These are phyloP conservation scores for Brachyalestes nurse DNA, from an alignment of 2,797 vertebrate genomes.

Conservation along the genomic window DNA sequence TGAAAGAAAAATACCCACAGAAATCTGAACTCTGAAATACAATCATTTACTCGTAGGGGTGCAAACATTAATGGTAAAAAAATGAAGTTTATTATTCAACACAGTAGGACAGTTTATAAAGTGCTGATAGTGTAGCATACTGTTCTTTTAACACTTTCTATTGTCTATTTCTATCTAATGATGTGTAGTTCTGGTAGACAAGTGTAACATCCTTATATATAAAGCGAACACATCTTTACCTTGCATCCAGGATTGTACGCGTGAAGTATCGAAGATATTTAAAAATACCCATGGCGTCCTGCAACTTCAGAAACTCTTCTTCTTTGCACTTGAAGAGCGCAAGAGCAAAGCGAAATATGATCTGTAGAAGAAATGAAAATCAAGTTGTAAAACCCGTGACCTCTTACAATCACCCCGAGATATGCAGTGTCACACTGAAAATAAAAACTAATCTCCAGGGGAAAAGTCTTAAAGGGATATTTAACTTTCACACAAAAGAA, in stretches of 20 bases:
- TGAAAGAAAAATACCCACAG: slow-evolving; percentile 60
- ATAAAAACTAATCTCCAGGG: not conserved
- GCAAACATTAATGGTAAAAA: not conserved
- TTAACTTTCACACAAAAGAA: no score
- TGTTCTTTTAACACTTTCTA: not conserved
- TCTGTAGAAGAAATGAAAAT: slow-evolving; percentile 74
- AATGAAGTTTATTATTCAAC: not conserved
- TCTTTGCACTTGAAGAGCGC: slow-evolving; percentile 97
- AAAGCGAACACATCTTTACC: slow-evolving; percentile 71
- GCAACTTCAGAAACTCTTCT: slow-evolving; percentile 92
- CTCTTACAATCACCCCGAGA: not conserved
- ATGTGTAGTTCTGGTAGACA: not conserved
- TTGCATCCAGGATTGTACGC: slow-evolving; percentile 88
- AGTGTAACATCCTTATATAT: not conserved
- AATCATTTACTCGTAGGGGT: not conserved
- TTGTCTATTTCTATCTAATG: not conserved
- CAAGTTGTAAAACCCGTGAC: not conserved
- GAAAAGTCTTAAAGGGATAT: no score
- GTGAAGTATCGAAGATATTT: slow-evolving; percentile 96
- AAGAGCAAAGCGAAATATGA: slow-evolving; percentile 94
- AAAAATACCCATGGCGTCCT: slow-evolving; percentile 92
- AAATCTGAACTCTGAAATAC: not conserved
- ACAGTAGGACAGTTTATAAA: not conserved
- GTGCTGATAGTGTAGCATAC: not conserved
- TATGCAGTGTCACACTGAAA: not conserved